These are phyloP conservation scores for Lucinisca nassula DNA, from an alignment of 2,888 invertebrate species.

Conservation along the genomic window DNA sequence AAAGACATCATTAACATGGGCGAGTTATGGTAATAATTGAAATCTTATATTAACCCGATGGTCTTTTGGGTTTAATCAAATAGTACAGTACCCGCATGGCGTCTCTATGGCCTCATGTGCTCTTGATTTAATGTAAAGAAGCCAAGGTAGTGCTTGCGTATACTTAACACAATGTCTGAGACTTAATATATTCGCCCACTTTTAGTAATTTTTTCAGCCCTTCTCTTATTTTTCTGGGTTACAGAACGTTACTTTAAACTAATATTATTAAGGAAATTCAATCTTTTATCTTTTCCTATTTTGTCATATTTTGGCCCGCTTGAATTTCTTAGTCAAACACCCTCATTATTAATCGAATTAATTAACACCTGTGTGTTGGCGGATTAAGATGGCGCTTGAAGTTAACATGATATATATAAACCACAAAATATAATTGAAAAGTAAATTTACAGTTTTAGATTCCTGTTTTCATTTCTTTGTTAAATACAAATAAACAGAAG, in stretches of 20 bases:
- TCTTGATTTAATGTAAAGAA: too few relatives aligned
- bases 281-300: constrained; percentile 4
- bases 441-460: background rate
- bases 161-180: too few relatives aligned
- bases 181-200: too few relatives aligned
- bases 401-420: background rate
- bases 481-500: background rate
- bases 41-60: too few relatives aligned
- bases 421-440: background rate
- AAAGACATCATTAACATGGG: too few relatives aligned
- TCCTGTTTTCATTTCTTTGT: background rate
- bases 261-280: background rate
- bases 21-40: too few relatives aligned
- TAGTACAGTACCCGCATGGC: too few relatives aligned
- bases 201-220: too few relatives aligned
- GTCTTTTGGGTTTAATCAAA: too few relatives aligned
- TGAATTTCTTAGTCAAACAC: background rate
- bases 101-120: too few relatives aligned
- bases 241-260: background rate
- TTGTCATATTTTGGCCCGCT: background rate
- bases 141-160: too few relatives aligned
- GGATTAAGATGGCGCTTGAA: background rate
- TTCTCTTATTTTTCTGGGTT: background rate
- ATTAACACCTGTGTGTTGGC: background rate
- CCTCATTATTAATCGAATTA: background rate